Evolutionary conservation across 2,888 invertebrate species (phyloP).

Genomic region (Pammene fasciana): DNA sequence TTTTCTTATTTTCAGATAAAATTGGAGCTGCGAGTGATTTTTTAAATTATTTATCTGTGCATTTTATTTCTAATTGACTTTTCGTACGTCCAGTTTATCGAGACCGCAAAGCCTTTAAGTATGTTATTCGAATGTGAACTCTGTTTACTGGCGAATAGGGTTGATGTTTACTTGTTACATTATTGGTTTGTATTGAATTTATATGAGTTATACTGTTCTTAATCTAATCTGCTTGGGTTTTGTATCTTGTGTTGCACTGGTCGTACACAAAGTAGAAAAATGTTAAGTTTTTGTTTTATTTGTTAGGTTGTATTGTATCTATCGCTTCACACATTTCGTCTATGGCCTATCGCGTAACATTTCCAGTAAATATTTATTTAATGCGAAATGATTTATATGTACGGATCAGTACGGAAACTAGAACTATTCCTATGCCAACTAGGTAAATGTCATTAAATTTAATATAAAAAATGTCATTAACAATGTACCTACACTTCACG

Average conservation of each 20-base stretch:
- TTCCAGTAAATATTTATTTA: too few relatives aligned
- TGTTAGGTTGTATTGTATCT: conserved; percentile 39
- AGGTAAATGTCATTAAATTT: too few relatives aligned
- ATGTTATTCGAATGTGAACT: background rate
- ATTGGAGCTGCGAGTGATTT: conserved; percentile 51
- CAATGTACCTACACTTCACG: too few relatives aligned
- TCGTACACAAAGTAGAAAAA: conserved; percentile 68
- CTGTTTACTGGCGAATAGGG: background rate
- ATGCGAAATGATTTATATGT: too few relatives aligned
- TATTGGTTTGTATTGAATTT: background rate
- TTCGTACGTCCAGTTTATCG: conserved; percentile 1
- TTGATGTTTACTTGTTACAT: background rate
- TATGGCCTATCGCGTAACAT: background rate
- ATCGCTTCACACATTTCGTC: conserved; percentile 15
- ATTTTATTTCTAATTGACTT: conserved; percentile 31
- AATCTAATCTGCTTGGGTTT: background rate
- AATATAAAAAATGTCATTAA: too few relatives aligned
- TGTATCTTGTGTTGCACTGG: conserved; percentile 29
- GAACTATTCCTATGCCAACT: too few relatives aligned
- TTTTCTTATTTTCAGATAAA: conserved; percentile 59
- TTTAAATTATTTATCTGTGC: conserved; percentile 56
- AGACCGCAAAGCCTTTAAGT: background rate
- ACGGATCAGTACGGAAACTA: too few relatives aligned
- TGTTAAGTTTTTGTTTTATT: conserved; percentile 49
- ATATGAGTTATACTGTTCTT: background rate